A percentile compares a stretch with the other conserved stretches of the same genome.
phyloP scores from a whole-genome alignment of 2,888 invertebrate species.

The Vanessa cardui region DNA sequence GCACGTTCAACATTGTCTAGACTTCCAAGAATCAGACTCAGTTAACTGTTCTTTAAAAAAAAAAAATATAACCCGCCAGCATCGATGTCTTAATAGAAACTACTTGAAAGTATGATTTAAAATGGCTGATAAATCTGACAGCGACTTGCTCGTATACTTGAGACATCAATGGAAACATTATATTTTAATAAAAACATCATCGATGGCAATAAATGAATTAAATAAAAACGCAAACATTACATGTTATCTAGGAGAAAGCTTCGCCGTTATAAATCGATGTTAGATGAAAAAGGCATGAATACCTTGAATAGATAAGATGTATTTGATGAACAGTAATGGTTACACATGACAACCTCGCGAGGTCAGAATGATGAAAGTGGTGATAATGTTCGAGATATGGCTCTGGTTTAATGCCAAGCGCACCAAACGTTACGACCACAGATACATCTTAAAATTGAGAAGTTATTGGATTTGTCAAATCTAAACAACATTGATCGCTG shows the following conservation, averaged over 20 bases:
- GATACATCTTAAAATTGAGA: conserved; percentile 1
- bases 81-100: neutral
- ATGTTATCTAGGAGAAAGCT: conserved; percentile 22
- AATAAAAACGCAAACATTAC: neutral
- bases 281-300: conserved; percentile 27
- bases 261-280: conserved; percentile 39
- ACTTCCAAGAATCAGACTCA: neutral
- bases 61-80: neutral
- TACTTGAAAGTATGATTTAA: conserved; percentile 4
- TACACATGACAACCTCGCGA: conserved; percentile 26
- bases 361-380: conserved; percentile 35
- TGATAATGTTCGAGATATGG: conserved; percentile 34
- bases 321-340: conserved; percentile 29
- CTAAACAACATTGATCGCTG: neutral
- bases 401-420: conserved; percentile 7
- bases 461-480: conserved; percentile 1
- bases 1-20: conserved; percentile 4
- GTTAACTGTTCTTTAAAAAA: neutral
- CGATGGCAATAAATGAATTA: neutral
- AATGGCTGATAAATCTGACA: neutral
- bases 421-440: neutral
- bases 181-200: neutral
- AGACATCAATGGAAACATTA: neutral
- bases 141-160: neutral
- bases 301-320: conserved; percentile 29